phyloP scores from a whole-genome alignment of 1,140 invertebrate genomes.

The Achatina immaculata region DNA sequence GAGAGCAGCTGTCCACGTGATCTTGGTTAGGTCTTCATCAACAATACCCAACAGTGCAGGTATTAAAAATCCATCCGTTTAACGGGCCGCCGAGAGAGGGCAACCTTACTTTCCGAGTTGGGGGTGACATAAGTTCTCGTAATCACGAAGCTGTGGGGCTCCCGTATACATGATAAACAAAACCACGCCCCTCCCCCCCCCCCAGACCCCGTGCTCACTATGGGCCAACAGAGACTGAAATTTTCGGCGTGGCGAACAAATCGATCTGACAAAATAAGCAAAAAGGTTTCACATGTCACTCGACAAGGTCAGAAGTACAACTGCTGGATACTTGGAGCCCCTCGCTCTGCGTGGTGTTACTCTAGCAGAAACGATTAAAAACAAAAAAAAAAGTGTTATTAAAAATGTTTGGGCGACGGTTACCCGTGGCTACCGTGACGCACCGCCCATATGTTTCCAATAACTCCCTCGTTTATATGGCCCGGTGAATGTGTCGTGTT shows the following conservation, averaged over 20 bases:
- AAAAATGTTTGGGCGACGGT: not conserved
- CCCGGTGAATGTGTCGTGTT: not conserved
- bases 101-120: too few relatives aligned
- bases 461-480: not conserved
- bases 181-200: conserved; percentile 6
- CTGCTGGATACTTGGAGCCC: not conserved
- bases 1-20: not conserved
- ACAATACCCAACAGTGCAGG: too few relatives aligned
- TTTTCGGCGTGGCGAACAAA: too few relatives aligned
- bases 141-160: not conserved
- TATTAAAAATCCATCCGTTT: too few relatives aligned
- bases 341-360: too few relatives aligned
- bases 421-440: conserved; percentile 2
- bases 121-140: not conserved
- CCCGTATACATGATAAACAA: not conserved
- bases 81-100: too few relatives aligned
- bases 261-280: not conserved
- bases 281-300: not conserved
- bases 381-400: too few relatives aligned
- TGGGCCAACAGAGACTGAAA: too few relatives aligned
- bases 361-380: too few relatives aligned
- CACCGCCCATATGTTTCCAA: not conserved
- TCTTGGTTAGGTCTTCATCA: not conserved
- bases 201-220: too few relatives aligned
- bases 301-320: not conserved